Evolutionary conservation across 2,797 vertebrate species (phyloP).

Genomic region (Crypturellus tataupa): DNA sequence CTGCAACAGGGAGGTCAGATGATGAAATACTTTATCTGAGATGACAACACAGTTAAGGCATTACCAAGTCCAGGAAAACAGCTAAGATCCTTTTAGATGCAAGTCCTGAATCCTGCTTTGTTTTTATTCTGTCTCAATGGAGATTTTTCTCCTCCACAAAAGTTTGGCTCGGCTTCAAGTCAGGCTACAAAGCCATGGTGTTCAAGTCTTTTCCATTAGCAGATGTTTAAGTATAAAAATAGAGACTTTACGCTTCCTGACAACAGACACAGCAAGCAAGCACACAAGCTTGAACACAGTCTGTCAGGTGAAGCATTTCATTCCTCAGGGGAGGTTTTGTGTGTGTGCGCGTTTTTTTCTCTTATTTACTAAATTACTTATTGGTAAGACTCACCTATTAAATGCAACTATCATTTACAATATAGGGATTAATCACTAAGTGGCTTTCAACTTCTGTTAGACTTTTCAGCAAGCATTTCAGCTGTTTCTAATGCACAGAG

Average conservation of each 20-base stretch:
- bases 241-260: not conserved
- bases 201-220: not conserved
- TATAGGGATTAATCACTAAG: not conserved
- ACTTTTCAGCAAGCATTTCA: not conserved
- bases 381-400: not conserved
- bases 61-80: not conserved
- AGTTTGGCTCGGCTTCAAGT: not conserved
- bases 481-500: not conserved
- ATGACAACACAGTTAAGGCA: not conserved
- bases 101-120: not conserved
- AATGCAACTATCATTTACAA: not conserved
- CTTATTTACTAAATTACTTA: not conserved
- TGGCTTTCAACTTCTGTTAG: not conserved
- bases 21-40: not conserved
- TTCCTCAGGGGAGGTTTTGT: not conserved
- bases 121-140: not conserved
- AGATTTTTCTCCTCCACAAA: not conserved
- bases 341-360: not conserved
- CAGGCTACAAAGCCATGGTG: not conserved
- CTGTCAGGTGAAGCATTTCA: not conserved
- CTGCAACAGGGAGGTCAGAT: not conserved
- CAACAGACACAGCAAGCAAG: accelerated
- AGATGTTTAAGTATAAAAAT: not conserved
- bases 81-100: not conserved
- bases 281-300: not conserved